phyloP scores from a whole-genome alignment of 1,140 invertebrate species.

The Piezodorus guildinii region DNA sequence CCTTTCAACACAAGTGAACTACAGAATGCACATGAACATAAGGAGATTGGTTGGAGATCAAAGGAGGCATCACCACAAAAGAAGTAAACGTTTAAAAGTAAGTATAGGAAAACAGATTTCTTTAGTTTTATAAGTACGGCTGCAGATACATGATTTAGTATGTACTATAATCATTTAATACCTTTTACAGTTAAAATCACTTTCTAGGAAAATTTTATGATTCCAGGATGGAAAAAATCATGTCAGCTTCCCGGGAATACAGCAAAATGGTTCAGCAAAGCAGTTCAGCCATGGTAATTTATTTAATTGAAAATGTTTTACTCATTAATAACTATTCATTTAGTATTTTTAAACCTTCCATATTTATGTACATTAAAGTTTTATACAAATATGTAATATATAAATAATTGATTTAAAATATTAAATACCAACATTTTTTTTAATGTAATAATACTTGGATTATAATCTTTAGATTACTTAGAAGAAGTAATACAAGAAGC shows the following conservation, averaged over 20 bases:
- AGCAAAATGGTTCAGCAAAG: conserved; percentile 73
- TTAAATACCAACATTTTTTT: too few relatives aligned
- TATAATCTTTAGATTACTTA: conserved; percentile 27
- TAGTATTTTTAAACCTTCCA: too few relatives aligned
- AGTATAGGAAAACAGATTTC: too few relatives aligned
- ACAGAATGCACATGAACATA: conserved; percentile 84
- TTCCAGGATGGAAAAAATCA: conserved; percentile 69
- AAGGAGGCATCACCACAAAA: conserved; percentile 66
- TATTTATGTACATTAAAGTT: too few relatives aligned
- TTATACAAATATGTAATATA: too few relatives aligned
- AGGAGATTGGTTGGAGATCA: conserved; percentile 70
- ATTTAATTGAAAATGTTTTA: neutral
- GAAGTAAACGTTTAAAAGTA: conserved; percentile 62
- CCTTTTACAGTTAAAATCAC: neutral
- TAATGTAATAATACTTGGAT: neutral
- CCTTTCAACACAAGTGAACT: conserved; percentile 74
- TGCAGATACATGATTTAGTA: neutral
- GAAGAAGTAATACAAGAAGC: conserved; percentile 47
- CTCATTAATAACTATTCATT: too few relatives aligned
- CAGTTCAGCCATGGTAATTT: conserved; percentile 66
- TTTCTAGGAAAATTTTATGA: neutral
- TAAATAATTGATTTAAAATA: too few relatives aligned
- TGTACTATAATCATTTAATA: neutral
- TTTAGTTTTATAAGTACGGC: neutral
- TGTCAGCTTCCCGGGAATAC: conserved; percentile 74